Percentiles rank a stretch among this genome's conserved stretches.
Evolutionary conservation across 30 jellyfish, hydroid and myxozoan species (phyloP).

Genomic region (Aurelia sp.): DNA sequence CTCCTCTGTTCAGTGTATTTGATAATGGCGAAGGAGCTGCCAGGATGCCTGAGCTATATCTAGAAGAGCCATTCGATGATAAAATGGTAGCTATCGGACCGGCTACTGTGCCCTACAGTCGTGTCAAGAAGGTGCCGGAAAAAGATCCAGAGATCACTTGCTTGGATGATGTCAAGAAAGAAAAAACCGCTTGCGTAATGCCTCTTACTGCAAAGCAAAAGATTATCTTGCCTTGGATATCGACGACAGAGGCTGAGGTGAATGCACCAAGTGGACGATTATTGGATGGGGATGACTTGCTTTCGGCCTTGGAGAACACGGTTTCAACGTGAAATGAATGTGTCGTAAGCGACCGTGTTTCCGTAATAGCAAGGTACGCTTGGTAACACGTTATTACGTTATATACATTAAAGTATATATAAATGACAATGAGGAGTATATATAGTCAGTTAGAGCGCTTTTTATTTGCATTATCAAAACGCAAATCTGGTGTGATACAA

Average conservation of each 20-base stretch:
- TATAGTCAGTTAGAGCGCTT: no score
- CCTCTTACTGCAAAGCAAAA: constrained; percentile 23
- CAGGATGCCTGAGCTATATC: constrained; percentile 66
- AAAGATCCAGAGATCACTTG: no score
- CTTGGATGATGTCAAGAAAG: background rate
- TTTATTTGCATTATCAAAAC: no score
- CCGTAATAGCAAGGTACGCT: no score
- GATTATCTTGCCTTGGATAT: constrained; percentile 58
- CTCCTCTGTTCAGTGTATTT: constrained; percentile 56
- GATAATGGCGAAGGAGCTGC: constrained; percentile 29
- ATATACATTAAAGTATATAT: no score
- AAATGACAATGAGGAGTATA: no score
- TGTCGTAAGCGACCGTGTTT: no score
- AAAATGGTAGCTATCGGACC: constrained; percentile 42
- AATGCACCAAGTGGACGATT: constrained; percentile 79
- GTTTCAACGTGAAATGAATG: constrained; percentile 14
- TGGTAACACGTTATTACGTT: no score
- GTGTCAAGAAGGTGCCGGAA: constrained; percentile 8
- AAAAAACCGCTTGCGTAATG: background rate
- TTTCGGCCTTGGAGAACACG: constrained; percentile 61
- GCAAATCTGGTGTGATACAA: no score
- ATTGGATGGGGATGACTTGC: constrained; percentile 72
- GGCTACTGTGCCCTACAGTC: constrained; percentile 48
- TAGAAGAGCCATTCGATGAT: constrained; percentile 67
- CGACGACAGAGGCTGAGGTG: constrained; percentile 74